Base-by-base conservation (phyloP, 2,888 invertebrate species). In the Willowsia nigromaculata region DNA sequence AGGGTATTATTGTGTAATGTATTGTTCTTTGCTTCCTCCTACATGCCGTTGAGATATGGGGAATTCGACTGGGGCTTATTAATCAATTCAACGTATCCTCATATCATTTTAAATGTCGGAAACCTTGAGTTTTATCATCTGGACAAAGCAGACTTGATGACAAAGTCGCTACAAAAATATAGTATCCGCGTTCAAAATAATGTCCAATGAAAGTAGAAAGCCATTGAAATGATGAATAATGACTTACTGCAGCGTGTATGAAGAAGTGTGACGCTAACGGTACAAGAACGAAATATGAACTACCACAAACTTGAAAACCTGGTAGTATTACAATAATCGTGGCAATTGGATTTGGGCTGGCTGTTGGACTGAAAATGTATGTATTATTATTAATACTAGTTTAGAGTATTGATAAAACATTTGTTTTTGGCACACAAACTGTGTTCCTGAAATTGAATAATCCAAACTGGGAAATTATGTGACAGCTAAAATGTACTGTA, bases 21-120 rank as follows among this genome's bases (percentile, higher is more conserved):
- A 82, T 82, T 62, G 43, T 59, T 47, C 9, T 50, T 5, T 50
- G 50, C 18, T 18, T 78, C 78, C 87, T 59, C 81, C 59, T 47
- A 71, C 82, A 74, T 43, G 81, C 56, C 82, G 53, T 71, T 71
- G 87, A 81, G 87, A 87, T 15, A 15, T 15, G 30, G 30, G 13
- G 47, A 68, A 56, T 56, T 89, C 91, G 47, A 50, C 76, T 27
- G 90, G 89, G 91, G 81, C 91, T 90, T 90, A 91, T 91, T 91
- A 91, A 91, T 91, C 91, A 91, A 91, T 90, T 91, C 91, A 74
- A 71, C 82, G 76, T 65, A 74, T 86, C 86, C 80, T 40, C 53
- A 68, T 86, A 86, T 40, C 68, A 65, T 86, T 86, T 86, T 30
- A 50, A 65, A 78, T 53, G 80, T 68, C 80, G 27, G 47, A 50